phyloP scores from a whole-genome alignment of 2,888 invertebrate species.

The Flabesymbios commensalis region DNA sequence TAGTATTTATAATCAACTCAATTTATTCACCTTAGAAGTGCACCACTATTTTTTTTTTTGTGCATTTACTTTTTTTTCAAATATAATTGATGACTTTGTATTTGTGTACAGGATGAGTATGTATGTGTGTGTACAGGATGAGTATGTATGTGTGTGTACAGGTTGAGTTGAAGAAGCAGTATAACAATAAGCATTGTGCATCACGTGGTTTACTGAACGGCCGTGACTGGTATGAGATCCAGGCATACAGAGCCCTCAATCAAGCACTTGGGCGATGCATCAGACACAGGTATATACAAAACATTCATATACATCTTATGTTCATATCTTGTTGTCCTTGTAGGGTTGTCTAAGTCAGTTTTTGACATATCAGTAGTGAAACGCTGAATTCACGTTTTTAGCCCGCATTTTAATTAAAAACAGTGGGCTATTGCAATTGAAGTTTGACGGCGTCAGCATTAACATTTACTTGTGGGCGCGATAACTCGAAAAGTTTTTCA shows the following conservation, averaged over 20 bases:
- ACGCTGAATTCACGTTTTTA: not conserved
- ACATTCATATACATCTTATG: not conserved
- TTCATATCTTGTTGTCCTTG: not conserved
- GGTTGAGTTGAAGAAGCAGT: conserved; percentile 72
- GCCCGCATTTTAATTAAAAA: too few species aligned
- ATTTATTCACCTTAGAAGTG: too few species aligned
- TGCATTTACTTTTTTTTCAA: not conserved
- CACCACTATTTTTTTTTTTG: too few species aligned
- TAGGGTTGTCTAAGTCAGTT: not conserved
- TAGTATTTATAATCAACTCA: too few species aligned
- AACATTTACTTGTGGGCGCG: too few species aligned
- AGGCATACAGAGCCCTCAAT: conserved; percentile 78
- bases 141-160: conserved; percentile 19
- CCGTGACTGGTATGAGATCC: conserved; percentile 72
- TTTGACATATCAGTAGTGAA: not conserved
- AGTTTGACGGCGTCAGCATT: too few species aligned
- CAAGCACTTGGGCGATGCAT: conserved; percentile 82
- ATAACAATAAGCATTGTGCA: conserved; percentile 67
- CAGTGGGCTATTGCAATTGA: too few species aligned
- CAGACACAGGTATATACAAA: conserved; percentile 66
- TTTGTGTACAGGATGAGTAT: not conserved
- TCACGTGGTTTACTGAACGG: conserved; percentile 66
- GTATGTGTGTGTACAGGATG: not conserved
- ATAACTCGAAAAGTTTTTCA: too few species aligned
- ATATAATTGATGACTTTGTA: not conserved